Conservation (phyloP, 2,888 invertebrate species). For the Trichogramma dendrolimi region DNA sequence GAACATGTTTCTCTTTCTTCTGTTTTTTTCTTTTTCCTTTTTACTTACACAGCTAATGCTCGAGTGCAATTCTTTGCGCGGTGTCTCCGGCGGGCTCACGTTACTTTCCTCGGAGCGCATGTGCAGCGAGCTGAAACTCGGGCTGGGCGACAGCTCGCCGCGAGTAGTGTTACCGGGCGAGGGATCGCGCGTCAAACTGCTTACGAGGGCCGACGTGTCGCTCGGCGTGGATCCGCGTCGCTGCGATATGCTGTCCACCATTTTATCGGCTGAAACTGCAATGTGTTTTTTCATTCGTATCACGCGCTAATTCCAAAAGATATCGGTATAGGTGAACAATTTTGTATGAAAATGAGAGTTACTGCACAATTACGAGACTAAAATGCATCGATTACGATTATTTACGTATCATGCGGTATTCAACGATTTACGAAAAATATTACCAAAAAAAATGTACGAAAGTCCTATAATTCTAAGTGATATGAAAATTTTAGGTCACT, state of each 20-base stretch:
- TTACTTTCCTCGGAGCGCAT: constrained; percentile 54
- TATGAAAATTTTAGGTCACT: neutral
- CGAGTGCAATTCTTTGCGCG: constrained; percentile 44
- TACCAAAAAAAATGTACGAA: no score
- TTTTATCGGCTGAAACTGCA: constrained; percentile 44
- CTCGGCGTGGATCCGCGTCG: constrained; percentile 59
- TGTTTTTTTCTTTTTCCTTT: no score
- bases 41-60: neutral
- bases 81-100: constrained; percentile 54
- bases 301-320: neutral
- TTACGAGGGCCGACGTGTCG: constrained; percentile 62
- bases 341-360: no score
- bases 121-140: constrained; percentile 56
- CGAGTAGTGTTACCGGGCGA: constrained; percentile 57
- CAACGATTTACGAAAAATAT: no score
- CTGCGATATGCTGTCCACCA: constrained; percentile 52
- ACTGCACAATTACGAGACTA: no score
- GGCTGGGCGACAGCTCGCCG: constrained; percentile 56
- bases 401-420: no score
- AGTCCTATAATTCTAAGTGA: no score
- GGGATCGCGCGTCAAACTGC: constrained; percentile 61
- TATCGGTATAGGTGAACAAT: neutral
- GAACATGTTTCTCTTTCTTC: no score
- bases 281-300: constrained; percentile 2
- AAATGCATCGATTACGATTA: no score